Percentiles rank a stretch among this genome's conserved stretches.
phyloP scores from a whole-genome alignment of 2,113 vertebrate genomes.

The Malurus alboscapulatus region DNA sequence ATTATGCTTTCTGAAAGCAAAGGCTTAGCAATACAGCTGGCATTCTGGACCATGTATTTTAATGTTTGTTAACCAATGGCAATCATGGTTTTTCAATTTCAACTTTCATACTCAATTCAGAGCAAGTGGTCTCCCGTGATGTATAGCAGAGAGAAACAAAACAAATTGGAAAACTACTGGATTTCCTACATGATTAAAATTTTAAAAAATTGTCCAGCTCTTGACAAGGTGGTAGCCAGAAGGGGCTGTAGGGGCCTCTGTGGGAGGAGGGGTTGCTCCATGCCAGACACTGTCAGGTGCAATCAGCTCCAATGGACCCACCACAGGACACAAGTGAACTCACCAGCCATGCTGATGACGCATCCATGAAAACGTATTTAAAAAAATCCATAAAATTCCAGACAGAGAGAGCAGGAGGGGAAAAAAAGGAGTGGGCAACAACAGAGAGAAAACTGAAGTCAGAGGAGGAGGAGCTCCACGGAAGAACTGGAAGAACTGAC shows the following conservation, averaged over 20 bases:
- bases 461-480: background rate
- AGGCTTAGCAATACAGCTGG: background rate
- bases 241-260: background rate
- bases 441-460: background rate
- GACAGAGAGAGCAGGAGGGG: background rate
- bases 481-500: background rate
- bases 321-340: background rate
- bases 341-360: background rate
- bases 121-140: background rate
- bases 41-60: background rate
- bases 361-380: background rate
- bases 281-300: background rate
- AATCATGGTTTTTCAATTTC: background rate
- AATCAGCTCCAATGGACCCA: background rate
- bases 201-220: background rate
- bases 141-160: background rate
- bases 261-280: fast-evolving
- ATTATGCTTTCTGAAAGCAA: background rate
- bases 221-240: background rate
- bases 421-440: background rate
- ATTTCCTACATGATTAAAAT: background rate
- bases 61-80: background rate
- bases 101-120: background rate
- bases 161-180: background rate
- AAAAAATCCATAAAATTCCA: background rate